Evolutionary conservation across 2,113 vertebrate species (phyloP).

Genomic region (Genyomyrus donnyi): DNA sequence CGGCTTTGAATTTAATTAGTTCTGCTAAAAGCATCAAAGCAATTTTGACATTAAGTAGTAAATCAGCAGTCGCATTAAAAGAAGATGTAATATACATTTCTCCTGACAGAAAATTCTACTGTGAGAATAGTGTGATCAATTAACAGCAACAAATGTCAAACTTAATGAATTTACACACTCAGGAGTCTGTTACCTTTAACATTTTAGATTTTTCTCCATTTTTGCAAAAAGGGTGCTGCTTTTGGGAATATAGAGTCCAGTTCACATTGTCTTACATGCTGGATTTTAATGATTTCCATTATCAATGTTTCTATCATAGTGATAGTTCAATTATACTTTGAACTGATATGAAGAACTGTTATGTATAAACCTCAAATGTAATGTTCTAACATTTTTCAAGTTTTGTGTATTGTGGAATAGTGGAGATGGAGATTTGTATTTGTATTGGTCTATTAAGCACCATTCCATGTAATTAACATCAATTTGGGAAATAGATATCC

Average conservation of each 20-base stretch:
- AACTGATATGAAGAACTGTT: background rate
- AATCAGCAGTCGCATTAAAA: background rate
- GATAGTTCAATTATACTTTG: background rate
- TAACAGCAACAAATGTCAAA: background rate
- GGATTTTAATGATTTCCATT: background rate
- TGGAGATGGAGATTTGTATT: background rate
- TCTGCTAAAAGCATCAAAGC: constrained; percentile 14
- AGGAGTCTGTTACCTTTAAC: background rate
- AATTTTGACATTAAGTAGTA: constrained; percentile 16
- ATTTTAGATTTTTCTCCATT: background rate
- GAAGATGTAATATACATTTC: background rate
- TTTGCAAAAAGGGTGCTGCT: background rate
- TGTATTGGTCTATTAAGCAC: background rate
- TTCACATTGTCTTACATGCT: background rate
- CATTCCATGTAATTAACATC: background rate
- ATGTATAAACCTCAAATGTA: background rate
- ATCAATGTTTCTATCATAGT: background rate
- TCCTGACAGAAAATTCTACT: background rate
- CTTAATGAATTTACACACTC: background rate
- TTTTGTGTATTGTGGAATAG: background rate
- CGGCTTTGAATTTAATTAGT: constrained; percentile 10
- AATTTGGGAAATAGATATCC: background rate
- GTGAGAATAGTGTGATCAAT: background rate
- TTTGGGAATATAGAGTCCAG: background rate
- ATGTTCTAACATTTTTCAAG: background rate